A percentile compares a stretch with the other conserved stretches of the same genome.
Conservation (phyloP, 2,888 invertebrate genomes). For the Sceliomorpha sp. region DNA sequence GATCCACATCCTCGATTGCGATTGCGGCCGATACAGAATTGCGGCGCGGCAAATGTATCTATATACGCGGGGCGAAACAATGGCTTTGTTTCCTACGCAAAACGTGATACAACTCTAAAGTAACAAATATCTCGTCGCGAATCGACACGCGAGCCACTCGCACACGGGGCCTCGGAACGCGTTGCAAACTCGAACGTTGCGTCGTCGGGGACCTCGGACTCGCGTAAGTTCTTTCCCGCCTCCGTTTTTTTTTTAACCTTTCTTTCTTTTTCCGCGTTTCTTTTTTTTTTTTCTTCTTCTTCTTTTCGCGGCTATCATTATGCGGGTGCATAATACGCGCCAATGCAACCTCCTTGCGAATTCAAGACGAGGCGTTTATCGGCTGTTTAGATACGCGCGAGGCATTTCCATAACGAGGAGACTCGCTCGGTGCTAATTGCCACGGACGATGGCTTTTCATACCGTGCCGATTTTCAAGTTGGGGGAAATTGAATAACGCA, state of each 20-base stretch:
- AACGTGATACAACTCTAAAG: slow-evolving; percentile 77
- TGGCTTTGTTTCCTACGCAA: slow-evolving; percentile 76
- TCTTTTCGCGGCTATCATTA: slow-evolving; percentile 36
- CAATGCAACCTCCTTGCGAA: slow-evolving; percentile 62
- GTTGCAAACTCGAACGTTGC: slow-evolving; percentile 35
- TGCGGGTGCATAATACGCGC: slow-evolving; percentile 48
- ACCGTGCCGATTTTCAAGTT: slow-evolving; percentile 1
- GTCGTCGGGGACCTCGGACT: slow-evolving; percentile 42
- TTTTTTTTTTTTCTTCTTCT: too few species aligned
- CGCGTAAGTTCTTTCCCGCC: slow-evolving; percentile 6
- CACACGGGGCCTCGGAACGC: slow-evolving; percentile 57
- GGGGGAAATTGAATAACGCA: background rate
- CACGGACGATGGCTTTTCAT: slow-evolving; percentile 33
- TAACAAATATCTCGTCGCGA: slow-evolving; percentile 76
- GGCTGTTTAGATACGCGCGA: slow-evolving; percentile 69
- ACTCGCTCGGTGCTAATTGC: slow-evolving; percentile 67
- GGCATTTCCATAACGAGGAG: slow-evolving; percentile 70
- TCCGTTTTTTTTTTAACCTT: slow-evolving; percentile 20
- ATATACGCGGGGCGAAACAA: slow-evolving; percentile 74
- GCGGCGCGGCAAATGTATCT: slow-evolving; percentile 62
- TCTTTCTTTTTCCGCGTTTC: slow-evolving; percentile 9
- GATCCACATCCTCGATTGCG: slow-evolving; percentile 65
- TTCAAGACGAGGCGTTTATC: slow-evolving; percentile 70
- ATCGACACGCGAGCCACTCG: slow-evolving; percentile 78
- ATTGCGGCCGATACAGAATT: slow-evolving; percentile 54